Percentiles rank a stretch among this genome's conserved stretches.
These are phyloP conservation scores for Tinea trinotella DNA, from an alignment of 2,888 invertebrate genomes.

Conservation along the genomic window DNA sequence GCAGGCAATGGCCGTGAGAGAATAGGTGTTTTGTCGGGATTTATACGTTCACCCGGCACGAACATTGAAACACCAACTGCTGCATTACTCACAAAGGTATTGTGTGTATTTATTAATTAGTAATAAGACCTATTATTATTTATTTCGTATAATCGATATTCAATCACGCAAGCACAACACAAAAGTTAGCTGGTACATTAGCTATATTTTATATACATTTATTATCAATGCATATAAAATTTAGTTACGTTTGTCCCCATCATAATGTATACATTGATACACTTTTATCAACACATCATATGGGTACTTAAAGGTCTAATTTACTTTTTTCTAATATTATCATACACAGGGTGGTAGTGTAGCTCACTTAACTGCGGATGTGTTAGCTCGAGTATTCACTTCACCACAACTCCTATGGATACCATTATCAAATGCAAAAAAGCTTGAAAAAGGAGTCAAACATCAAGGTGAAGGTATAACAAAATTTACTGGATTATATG, in stretches of 20 bases:
- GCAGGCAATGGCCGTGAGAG: conserved; percentile 75
- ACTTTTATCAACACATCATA: no score
- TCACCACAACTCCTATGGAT: conserved; percentile 78
- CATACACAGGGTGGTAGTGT: conserved; percentile 88
- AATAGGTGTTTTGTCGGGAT: conserved; percentile 75
- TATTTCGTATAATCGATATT: no score
- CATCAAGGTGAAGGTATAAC: conserved; percentile 76
- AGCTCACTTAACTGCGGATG: conserved; percentile 85
- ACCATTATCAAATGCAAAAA: conserved; percentile 78
- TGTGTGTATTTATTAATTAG: no score
- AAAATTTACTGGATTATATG: conserved; percentile 78
- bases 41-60: conserved; percentile 68
- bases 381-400: conserved; percentile 75
- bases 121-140: no score
- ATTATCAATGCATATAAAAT: background rate
- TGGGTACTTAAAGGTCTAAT: no score
- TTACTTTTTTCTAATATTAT: no score
- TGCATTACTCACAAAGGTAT: conserved; percentile 84
- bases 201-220: background rate
- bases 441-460: conserved; percentile 76
- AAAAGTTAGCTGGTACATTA: no score
- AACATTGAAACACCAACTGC: conserved; percentile 81
- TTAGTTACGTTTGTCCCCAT: no score
- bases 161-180: no score
- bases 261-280: no score